These are phyloP conservation scores for Pseudochaenichthys georgianus DNA, from an alignment of 2,797 vertebrate species.

Conservation along the genomic window DNA sequence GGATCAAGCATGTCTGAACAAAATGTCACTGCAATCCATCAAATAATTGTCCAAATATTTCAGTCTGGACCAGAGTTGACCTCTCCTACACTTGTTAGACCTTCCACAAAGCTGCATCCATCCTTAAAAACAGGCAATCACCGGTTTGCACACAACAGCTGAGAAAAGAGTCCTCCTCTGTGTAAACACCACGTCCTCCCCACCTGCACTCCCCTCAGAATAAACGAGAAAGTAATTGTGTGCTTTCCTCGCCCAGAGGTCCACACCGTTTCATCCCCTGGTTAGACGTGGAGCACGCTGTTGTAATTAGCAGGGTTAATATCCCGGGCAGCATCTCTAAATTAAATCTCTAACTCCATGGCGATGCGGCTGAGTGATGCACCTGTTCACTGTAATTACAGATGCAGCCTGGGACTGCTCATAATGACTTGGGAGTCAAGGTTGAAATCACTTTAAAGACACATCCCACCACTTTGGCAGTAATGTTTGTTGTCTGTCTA, in stretches of 20 bases:
- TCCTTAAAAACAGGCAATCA: conserved; percentile 10
- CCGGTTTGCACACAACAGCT: conserved; percentile 21
- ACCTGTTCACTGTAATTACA: conserved; percentile 83
- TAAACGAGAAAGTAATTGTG: conserved; percentile 70
- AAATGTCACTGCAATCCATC: background rate
- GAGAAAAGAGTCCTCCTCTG: conserved; percentile 32
- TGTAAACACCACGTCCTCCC: conserved; percentile 38
- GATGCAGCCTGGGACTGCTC: conserved; percentile 69
- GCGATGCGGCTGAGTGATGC: conserved; percentile 76
- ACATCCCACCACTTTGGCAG: conserved; percentile 58
- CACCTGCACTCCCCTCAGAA: conserved; percentile 57
- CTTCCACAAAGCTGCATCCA: background rate
- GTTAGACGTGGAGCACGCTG: conserved; percentile 54
- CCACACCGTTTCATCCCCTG: conserved; percentile 57
- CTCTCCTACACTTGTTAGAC: too few species aligned
- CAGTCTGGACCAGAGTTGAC: background rate
- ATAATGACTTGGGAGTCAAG: conserved; percentile 79
- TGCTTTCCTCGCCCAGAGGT: conserved; percentile 62
- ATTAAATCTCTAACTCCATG: conserved; percentile 82
- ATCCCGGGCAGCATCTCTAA: conserved; percentile 82
- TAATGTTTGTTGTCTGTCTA: conserved; percentile 48
- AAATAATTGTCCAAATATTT: background rate
- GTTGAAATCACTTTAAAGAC: conserved; percentile 77
- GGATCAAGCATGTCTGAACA: background rate
- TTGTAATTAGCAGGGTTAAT: conserved; percentile 86